Evolutionary conservation across 2,113 vertebrate species (phyloP).

Genomic region (Pan troglodytes): DNA sequence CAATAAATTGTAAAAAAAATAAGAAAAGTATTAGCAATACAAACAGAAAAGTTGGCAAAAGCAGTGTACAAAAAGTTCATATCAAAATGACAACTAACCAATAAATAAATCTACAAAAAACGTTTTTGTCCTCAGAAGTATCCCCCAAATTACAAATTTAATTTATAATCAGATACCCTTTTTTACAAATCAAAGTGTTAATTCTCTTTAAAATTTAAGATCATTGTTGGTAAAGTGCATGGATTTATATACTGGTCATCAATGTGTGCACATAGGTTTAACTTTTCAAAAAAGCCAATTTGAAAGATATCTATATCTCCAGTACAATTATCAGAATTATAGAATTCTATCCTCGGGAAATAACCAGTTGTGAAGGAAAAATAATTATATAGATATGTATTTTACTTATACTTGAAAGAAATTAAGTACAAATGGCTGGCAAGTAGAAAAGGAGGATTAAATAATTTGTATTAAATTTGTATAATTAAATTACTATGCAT

Average conservation of each 20-base stretch:
- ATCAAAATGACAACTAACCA: not conserved
- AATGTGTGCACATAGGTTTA: not conserved
- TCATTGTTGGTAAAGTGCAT: not conserved
- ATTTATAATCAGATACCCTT: not conserved
- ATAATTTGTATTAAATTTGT: not conserved
- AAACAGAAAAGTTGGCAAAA: not conserved
- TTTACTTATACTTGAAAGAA: not conserved
- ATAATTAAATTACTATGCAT: not conserved
- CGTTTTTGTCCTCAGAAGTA: not conserved
- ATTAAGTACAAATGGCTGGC: not conserved
- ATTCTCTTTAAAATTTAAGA: not conserved
- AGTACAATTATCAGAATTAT: not conserved
- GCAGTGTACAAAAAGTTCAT: not conserved
- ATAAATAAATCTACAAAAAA: not conserved
- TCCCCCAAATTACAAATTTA: not conserved
- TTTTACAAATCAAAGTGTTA: not conserved
- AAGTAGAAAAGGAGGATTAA: not conserved
- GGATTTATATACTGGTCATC: not conserved
- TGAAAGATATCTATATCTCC: not conserved
- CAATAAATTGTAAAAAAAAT: not conserved
- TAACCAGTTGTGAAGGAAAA: not conserved
- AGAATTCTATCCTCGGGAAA: slow-evolving; percentile 3
- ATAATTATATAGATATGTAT: not conserved
- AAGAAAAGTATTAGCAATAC: not conserved
- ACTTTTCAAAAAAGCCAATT: not conserved